These are phyloP conservation scores for Montipora capitata DNA, from an alignment of 92 coral and sea anemone species.

Conservation along the genomic window DNA sequence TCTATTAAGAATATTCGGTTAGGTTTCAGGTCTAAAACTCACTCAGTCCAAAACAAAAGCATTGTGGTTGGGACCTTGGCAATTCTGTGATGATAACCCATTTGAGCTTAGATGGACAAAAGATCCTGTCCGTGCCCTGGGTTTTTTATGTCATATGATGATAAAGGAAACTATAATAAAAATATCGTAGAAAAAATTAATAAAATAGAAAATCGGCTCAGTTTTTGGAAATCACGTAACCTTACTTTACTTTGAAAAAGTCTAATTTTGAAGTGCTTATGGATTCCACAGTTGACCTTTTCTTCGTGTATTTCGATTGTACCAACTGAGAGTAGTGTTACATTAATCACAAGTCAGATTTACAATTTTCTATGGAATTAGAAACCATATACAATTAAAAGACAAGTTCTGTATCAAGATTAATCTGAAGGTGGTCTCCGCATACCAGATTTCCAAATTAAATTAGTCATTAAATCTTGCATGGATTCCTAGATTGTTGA, in stretches of 20 bases:
- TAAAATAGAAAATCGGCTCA: background rate
- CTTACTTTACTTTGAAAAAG: no score
- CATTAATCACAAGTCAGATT: background rate
- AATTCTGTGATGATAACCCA: background rate
- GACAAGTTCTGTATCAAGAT: no score
- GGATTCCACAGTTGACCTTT: no score
- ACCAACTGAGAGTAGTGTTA: no score
- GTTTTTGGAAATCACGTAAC: background rate
- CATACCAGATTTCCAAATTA: no score
- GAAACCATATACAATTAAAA: no score
- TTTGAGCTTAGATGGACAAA: background rate
- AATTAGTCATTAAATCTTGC: background rate
- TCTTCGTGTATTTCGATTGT: background rate
- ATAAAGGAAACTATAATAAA: background rate
- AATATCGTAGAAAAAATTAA: background rate
- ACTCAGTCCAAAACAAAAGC: background rate
- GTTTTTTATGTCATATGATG: slow-evolving; percentile 1
- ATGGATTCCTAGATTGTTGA: no score
- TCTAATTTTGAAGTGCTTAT: no score
- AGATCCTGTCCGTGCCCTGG: background rate
- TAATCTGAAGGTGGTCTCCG: no score
- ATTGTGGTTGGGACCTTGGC: background rate
- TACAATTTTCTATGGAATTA: no score
- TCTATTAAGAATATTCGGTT: background rate
- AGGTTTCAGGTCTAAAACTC: background rate